Evolutionary conservation across 2,888 invertebrate genomes (phyloP), one percentile per base, ranked within the genome.

Genomic region (Cenopis cana): DNA sequence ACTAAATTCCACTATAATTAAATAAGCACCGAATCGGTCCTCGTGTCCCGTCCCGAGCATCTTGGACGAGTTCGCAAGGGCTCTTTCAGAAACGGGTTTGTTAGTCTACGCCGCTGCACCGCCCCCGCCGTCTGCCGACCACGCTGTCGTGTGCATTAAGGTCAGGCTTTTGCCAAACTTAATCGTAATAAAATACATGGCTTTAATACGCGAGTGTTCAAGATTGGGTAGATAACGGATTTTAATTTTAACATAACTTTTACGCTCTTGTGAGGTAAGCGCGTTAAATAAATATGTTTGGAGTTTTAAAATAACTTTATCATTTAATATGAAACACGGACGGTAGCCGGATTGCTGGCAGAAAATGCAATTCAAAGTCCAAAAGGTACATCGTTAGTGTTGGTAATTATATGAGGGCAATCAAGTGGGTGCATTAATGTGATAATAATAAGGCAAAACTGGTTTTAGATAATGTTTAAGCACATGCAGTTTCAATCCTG

Each of bases 11-110:
- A 55, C 49, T 61, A 36, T 66, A 60, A 71, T 50, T 50, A 79
- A 78, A 78, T 78, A 78, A 80, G 79, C 78, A 81, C 82, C 84
- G 77, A 81, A 80, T 86, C 78, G 83, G 82, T 79, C 80, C 78
- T 79, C 76, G 66, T 67, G 62, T 68, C 74, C 73, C 46, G 46
- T 46, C 46, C 62, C 41, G 54, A 74, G 70, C 70, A 65, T 77
- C 78, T 79, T 77, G 81, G 83, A 84, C 84, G 82, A 83, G 82
- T 84, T 85, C 82, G 82, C 80, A 86, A 86, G 86, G 84, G 85
- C 84, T 85, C 87, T 88, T 87, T 87, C 81, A 85, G 87, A 88
- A 90, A 91, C 91, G 82, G 87, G 89, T 90, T 88, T 86, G 76
- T 75, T 80, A 82, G 82, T 81, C 80, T 80, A 80, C 76, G 78